These are phyloP conservation scores for Aspidoscelis tigris DNA, from an alignment of 2,113 vertebrate genomes.

Conservation along the genomic window DNA sequence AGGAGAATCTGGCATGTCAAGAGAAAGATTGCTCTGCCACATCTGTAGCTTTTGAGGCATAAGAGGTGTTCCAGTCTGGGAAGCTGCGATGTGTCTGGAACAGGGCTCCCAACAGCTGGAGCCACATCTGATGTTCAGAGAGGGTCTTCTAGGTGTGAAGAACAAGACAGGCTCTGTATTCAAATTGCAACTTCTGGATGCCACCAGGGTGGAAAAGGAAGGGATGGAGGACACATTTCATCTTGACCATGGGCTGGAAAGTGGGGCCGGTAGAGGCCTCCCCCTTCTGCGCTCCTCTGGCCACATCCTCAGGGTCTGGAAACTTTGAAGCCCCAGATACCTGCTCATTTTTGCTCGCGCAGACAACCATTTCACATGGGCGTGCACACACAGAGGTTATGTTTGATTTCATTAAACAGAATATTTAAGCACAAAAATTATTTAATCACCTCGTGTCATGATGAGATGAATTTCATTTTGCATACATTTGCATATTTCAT, in stretches of 20 bases:
- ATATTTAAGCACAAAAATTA: slow-evolving; percentile 96
- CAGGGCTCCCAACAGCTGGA: background rate
- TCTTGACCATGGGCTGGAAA: no score
- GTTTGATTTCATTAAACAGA: slow-evolving; percentile 99
- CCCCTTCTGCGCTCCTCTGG: background rate
- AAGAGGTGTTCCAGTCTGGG: no score
- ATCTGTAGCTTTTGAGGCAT: no score
- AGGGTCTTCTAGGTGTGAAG: background rate
- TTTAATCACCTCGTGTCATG: slow-evolving; percentile 97
- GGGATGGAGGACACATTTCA: no score
- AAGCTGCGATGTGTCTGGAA: background rate
- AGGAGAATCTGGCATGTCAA: no score
- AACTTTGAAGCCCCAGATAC: slow-evolving; percentile 62
- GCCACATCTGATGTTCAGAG: background rate
- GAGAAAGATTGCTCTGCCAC: no score
- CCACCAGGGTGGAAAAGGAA: background rate
- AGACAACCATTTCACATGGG: slow-evolving; percentile 83
- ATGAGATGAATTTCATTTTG: slow-evolving; percentile 98
- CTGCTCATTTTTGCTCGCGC: slow-evolving; percentile 87
- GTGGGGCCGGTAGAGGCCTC: no score
- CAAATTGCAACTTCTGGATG: no score
- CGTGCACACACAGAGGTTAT: slow-evolving; percentile 79
- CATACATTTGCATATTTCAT: slow-evolving; percentile 98
- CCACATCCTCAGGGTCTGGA: background rate
- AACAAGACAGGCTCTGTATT: background rate